These are phyloP conservation scores for Orchesellides sinensis DNA, from an alignment of 2,888 invertebrate genomes.

Conservation along the genomic window DNA sequence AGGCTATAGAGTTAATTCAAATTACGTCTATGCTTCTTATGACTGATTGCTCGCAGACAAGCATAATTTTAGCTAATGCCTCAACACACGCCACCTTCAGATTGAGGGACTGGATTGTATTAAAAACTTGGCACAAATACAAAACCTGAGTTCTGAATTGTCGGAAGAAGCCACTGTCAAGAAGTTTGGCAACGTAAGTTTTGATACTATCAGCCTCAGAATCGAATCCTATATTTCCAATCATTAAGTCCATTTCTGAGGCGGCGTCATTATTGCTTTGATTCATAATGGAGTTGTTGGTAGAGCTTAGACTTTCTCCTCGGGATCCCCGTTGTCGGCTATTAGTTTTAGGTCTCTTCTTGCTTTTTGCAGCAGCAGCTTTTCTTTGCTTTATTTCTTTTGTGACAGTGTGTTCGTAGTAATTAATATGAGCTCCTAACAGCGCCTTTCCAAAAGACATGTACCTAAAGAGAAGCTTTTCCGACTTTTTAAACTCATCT, in stretches of 20 bases:
- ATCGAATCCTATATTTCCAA: constrained; percentile 72
- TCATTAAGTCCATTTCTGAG: constrained; percentile 71
- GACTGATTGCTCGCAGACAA: constrained; percentile 67
- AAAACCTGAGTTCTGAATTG: constrained; percentile 69
- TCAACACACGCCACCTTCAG: constrained; percentile 69
- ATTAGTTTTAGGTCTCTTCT: constrained; percentile 35
- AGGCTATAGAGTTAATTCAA: too few species aligned
- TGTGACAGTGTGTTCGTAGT: constrained; percentile 68
- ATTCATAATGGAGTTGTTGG: constrained; percentile 45
- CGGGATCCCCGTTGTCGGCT: neutral
- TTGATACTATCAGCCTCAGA: constrained; percentile 69
- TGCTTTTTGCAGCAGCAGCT: constrained; percentile 2
- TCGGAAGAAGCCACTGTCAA: constrained; percentile 68
- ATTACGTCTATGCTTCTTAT: constrained; percentile 57
- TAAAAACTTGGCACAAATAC: constrained; percentile 56
- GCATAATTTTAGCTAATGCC: constrained; percentile 71
- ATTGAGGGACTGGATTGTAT: constrained; percentile 54
- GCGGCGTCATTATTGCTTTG: constrained; percentile 44
- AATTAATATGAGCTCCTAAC: constrained; percentile 69
- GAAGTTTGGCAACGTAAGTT: constrained; percentile 61
- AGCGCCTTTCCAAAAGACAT: constrained; percentile 66
- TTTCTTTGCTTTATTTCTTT: constrained; percentile 68
- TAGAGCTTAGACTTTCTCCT: neutral
- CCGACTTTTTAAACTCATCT: constrained; percentile 28
- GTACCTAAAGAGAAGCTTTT: constrained; percentile 61